phyloP scores from a whole-genome alignment of 2,888 invertebrate genomes.

The Disparrhopalites patrizii region DNA sequence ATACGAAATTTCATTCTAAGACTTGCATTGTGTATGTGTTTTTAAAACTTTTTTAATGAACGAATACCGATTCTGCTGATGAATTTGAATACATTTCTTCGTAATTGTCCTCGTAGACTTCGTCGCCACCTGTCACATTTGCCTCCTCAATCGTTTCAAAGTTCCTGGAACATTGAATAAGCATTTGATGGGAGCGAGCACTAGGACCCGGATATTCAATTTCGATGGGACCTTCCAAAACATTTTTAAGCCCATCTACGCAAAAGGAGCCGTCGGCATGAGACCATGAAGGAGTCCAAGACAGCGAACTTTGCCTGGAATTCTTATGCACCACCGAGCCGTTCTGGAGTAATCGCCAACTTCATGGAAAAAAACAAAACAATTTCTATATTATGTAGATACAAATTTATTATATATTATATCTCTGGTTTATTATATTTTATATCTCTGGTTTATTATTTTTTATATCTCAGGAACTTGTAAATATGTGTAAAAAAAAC shows the following conservation, averaged over 20 bases:
- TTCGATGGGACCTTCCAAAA: neutral
- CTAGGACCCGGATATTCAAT: neutral
- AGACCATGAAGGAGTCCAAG: neutral
- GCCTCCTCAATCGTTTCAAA: neutral
- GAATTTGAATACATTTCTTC: neutral
- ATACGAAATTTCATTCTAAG: neutral
- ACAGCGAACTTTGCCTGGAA: neutral
- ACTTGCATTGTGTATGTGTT: neutral
- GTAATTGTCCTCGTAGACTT: neutral
- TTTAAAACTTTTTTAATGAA: neutral
- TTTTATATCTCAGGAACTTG: neutral
- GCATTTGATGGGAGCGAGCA: neutral
- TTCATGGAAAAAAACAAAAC: neutral
- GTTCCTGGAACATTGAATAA: neutral
- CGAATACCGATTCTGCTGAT: neutral
- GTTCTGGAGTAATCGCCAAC: constrained; percentile 18
- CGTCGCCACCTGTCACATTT: neutral
- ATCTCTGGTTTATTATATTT: neutral
- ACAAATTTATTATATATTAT: neutral
- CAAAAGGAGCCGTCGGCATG: neutral
- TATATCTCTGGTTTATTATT: neutral
- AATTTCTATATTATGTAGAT: neutral
- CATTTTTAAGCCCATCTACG: constrained; percentile 4
- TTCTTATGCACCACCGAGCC: neutral
- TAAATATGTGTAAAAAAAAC: neutral